These are phyloP conservation scores for Phalacrocorax carbo DNA, from an alignment of 2,113 vertebrate genomes.

Conservation along the genomic window DNA sequence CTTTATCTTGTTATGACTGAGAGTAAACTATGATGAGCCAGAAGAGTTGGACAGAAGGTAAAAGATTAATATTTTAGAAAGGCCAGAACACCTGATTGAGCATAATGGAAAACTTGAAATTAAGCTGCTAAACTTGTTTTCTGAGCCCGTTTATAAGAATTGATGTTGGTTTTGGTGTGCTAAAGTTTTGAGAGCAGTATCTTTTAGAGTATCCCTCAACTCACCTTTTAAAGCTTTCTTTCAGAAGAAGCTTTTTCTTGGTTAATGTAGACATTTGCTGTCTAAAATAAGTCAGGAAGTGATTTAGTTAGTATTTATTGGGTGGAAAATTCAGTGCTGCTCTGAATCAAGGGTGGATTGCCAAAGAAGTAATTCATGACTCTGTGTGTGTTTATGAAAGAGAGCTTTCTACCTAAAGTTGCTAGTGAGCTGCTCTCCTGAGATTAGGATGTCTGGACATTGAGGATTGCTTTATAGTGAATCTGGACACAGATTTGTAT, in stretches of 20 bases:
- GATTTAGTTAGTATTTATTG: neutral
- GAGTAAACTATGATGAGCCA: neutral
- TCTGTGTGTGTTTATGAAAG: neutral
- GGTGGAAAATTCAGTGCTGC: neutral
- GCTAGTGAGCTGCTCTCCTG: neutral
- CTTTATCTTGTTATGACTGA: neutral
- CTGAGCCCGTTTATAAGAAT: neutral
- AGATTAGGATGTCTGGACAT: neutral
- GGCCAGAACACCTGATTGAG: neutral
- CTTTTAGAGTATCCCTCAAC: neutral
- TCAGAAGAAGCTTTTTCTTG: neutral
- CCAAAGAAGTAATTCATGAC: constrained; percentile 6
- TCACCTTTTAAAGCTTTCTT: neutral
- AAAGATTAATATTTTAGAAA: neutral
- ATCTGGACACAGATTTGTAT: neutral
- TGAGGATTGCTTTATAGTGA: neutral
- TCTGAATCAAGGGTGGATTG: neutral
- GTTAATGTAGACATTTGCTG: neutral
- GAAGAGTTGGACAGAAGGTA: neutral
- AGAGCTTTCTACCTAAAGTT: constrained; percentile 5
- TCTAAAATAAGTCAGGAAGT: constrained; percentile 12
- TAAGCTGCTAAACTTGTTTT: neutral
- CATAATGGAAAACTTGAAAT: neutral
- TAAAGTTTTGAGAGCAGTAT: neutral
- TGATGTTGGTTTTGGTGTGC: neutral